Base-by-base conservation (phyloP, 2,797 vertebrate species). In the Lithobates pipiens region DNA sequence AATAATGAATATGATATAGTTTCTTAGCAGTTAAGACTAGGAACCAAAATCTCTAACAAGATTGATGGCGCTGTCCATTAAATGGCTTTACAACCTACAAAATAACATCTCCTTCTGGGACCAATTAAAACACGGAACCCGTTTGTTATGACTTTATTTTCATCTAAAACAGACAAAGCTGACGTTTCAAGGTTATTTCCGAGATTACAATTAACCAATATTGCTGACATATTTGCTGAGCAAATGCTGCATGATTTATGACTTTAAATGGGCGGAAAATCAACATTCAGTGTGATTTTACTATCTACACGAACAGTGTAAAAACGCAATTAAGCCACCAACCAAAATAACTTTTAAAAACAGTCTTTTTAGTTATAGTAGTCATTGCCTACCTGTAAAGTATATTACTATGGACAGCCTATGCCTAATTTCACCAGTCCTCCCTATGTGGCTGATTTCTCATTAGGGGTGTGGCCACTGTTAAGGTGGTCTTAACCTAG, bases 201-300 rank as follows among this genome's bases (percentile, higher is more conserved):
- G 67, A 84, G 65, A 84, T 84, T 39, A 84, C 61, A 10, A 77
- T 71, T 36, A 39, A 71, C 75, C 74, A 63, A 61, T 84, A 84
- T 42, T 23, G 42, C 29, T 77, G 82, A 77, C 63, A 69, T 23
- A 69, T 77, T n/a, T 71, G 46, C 74, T 77, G 74, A 77, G 29
- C 50, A 70, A 67, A 77, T 57, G n/a, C 69, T 77, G n/a, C 5
- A 71, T 77, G 82, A 83, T 84, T 84, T 84, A 84, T 77, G 73
- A 36, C 75, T 57, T 16, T 4, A 77, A 42, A 25, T 69, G 21
- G 61, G 61, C 32, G 50, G 16, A 13, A 11, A 71, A 61, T 4
- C 34, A 57, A 61, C 46, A 71, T 29, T 7, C n/a, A 23, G 32
- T 54, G 15, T 34, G 32, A 36, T 57, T 39, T 82, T 63, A 72